These are phyloP conservation scores for Cebus imitator DNA, from an alignment of 2,113 vertebrate species.

Conservation along the genomic window DNA sequence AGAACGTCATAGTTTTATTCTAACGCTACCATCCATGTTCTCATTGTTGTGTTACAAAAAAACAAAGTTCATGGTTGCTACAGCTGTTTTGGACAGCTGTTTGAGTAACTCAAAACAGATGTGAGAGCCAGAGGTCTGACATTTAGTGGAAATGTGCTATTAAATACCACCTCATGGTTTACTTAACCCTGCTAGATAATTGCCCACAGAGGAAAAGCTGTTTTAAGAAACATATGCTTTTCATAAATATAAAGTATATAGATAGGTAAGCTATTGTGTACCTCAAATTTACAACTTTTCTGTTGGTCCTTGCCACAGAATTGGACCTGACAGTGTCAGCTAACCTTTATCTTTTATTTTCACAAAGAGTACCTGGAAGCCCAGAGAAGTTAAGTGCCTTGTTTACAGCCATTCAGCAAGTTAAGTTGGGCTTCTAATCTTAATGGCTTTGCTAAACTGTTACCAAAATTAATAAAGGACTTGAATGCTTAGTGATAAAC, in stretches of 20 bases:
- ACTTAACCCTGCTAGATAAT: slow-evolving; percentile 82
- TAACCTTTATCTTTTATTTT: slow-evolving; percentile 31
- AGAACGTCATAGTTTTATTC: slow-evolving; percentile 70
- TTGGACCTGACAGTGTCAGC: not conserved
- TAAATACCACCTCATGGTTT: slow-evolving; percentile 85
- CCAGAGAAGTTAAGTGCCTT: slow-evolving; percentile 25
- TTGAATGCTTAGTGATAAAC: slow-evolving; percentile 8
- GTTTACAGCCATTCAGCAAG: not conserved
- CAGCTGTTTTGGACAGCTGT: slow-evolving; percentile 85
- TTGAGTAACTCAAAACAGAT: slow-evolving; percentile 85
- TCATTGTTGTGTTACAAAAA: slow-evolving; percentile 67
- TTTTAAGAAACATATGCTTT: slow-evolving; percentile 62
- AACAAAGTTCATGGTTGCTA: slow-evolving; percentile 77
- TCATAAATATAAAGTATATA: not conserved
- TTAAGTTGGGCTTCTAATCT: slow-evolving; percentile 49
- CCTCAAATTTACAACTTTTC: not conserved
- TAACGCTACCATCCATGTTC: slow-evolving; percentile 67
- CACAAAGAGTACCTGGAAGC: not conserved
- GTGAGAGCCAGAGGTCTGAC: slow-evolving; percentile 84
- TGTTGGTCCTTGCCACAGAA: not conserved
- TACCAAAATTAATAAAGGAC: slow-evolving; percentile 50
- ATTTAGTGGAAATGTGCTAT: slow-evolving; percentile 83
- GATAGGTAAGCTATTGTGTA: not conserved
- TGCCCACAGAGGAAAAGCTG: slow-evolving; percentile 76
- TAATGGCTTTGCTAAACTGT: not conserved